Evolutionary conservation across 2,113 vertebrate genomes (phyloP).

Genomic region (Scartelaos histophorus): DNA sequence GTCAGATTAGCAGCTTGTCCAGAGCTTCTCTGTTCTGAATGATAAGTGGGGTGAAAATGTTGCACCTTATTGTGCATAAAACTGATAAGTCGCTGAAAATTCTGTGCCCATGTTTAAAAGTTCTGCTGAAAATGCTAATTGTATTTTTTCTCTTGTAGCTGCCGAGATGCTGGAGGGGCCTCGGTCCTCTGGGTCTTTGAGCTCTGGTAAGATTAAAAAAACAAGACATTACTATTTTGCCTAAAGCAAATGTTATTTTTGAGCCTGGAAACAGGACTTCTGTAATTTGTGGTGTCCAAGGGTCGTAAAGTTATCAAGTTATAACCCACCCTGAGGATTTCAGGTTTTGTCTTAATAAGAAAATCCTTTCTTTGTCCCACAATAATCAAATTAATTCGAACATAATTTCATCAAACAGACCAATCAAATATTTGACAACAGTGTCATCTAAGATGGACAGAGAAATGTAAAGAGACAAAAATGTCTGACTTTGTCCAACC

Average conservation of each 20-base stretch:
- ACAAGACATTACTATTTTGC: neutral
- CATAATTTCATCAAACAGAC: no score
- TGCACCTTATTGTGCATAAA: conserved; percentile 16
- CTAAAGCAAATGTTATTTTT: neutral
- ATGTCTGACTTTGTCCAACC: neutral
- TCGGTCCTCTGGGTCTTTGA: conserved; percentile 69
- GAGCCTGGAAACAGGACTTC: neutral
- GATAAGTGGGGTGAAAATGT: conserved; percentile 54
- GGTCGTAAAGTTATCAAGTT: neutral
- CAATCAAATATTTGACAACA: no score
- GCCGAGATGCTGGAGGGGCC: conserved; percentile 70
- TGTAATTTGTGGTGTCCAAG: neutral
- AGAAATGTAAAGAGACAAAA: neutral
- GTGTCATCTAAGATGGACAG: no score
- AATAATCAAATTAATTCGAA: no score
- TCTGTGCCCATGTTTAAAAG: neutral
- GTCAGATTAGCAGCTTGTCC: conserved; percentile 53
- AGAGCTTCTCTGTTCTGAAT: conserved; percentile 31
- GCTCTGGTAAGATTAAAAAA: conserved; percentile 70
- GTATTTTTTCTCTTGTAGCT: conserved; percentile 47
- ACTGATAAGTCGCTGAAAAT: conserved; percentile 35
- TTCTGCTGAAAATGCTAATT: conserved; percentile 17
- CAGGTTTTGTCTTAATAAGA: no score
- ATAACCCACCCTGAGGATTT: neutral
- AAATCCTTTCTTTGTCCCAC: no score